Evolutionary conservation across 1,140 invertebrate genomes (phyloP), one percentile per base, ranked within the genome.

Genomic region (Papilio glaucus): DNA sequence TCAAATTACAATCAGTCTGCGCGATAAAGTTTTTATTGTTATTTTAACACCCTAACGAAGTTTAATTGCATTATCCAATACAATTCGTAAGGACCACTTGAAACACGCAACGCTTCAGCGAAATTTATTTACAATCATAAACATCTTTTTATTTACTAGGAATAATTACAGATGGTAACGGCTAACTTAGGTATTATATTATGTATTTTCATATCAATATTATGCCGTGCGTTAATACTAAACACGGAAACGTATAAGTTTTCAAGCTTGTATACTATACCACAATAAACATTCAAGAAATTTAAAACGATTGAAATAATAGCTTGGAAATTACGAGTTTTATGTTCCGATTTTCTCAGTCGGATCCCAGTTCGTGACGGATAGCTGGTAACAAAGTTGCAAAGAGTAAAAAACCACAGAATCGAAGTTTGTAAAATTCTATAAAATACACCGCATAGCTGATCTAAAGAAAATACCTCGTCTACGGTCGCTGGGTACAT

Each of bases 401-500:
- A 65, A 65, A 65, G 37, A 65, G 62, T 65, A 39, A 39, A 65
- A 65, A 65, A 41, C 33, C 62, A 9, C 37, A 65, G 62, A 65
- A 65, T 65, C 62, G 62, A 65, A 65, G 38, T 65, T 65, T 9
- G 37, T 65, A 21, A 65, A 65, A 65, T 65, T 41, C 62, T 38
- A 41, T 65, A 21, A 65, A 65, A 65, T 65, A 65, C 38, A 65
- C 37, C 62, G 62, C 37, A 21, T 65, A 39, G 62, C 15, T 24
- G 49, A 12, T 65, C 37, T 39, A 65, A 65, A 65, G 62, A 65
- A 65, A 65, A 65, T 65, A 65, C 37, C 38, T 65, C 37, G 37
- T 65, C 15, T 18, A 38, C 62, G 37, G 38, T 65, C 9, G 33
- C 62, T 41, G 29, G 62, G 37, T 65, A 65, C 62, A 39, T 65